phyloP scores from a whole-genome alignment of 1,140 invertebrate species.

The Antheraea pernyi region DNA sequence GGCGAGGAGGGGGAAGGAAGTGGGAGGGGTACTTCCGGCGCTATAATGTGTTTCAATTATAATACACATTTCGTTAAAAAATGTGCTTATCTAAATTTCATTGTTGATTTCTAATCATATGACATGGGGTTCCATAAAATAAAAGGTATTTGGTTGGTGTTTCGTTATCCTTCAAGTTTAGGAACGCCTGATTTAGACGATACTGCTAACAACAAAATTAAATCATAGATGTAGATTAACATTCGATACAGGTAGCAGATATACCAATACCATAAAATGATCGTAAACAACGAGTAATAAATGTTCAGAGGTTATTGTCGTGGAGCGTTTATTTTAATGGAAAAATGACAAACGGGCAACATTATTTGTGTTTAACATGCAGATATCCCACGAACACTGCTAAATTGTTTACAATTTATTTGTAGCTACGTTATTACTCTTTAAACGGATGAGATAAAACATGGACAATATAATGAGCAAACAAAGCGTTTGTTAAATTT shows the following conservation, averaged over 20 bases:
- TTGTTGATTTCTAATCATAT: no score
- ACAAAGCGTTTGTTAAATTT: background rate
- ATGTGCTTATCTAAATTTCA: no score
- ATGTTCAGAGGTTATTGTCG: slow-evolving; percentile 27
- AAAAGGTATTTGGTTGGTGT: no score
- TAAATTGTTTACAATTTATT: slow-evolving; percentile 2
- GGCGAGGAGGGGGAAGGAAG: no score
- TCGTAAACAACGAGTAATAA: slow-evolving; percentile 22
- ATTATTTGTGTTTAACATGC: slow-evolving; percentile 14
- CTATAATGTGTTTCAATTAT: no score
- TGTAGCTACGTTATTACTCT: background rate
- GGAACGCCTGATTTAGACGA: no score
- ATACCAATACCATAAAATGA: slow-evolving; percentile 20
- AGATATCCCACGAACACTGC: background rate
- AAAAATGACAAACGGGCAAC: slow-evolving; percentile 29
- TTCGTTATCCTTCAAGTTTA: no score
- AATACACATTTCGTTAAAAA: no score
- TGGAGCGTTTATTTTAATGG: slow-evolving; percentile 32
- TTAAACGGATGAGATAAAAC: background rate
- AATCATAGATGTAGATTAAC: background rate
- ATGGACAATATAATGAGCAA: background rate
- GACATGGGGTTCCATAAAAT: no score
- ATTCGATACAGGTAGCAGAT: slow-evolving; percentile 11
- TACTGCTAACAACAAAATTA: no score
- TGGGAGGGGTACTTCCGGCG: no score